Evolutionary conservation across 2,888 invertebrate genomes (phyloP), one percentile per base, ranked within the genome.

Genomic region (Diaperis boleti): DNA sequence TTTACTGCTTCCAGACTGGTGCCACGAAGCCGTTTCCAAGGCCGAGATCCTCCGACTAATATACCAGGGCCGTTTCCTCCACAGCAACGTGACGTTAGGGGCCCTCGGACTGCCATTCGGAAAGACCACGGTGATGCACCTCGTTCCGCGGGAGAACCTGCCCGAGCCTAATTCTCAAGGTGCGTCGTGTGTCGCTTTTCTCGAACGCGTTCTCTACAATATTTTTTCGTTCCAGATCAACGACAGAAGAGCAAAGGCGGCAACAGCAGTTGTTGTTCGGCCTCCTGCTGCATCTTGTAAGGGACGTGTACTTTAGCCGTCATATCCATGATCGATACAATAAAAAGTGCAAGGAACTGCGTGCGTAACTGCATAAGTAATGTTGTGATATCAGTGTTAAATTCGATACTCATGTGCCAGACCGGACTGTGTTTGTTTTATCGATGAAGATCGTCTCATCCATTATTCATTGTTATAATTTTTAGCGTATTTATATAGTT

Each of bases 71-170:
- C 91, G 99, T 79, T 99, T 98, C 88, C 88, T 98, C 81, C 98
- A 98, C 87, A 98, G 98, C 86, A 98, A 97, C 84, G 98, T 98
- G 81, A 98, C 97, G 79, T 88, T 98, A 82, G 96, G 96, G 82
- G 98, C 98, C 78, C 89, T 99, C 79, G 96, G 97, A 80, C 89
- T 99, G 83, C 95, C 96, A 71, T 89, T 94, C 76, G 98, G 98
- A 75, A 97, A 96, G 85, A 98, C 98, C 79, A 97, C 98, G 81
- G 98, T 99, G 82, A 99, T 99, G 98, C 99, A 99, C 87, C 91
- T 99, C 79, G 98, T 99, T 83, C 97, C 98, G 75, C 89, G 98
- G 85, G 99, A 99, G 85, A 98, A 96, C 84, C 87, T 99, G 83
- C 98, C 98, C 78, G 98, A 98, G 87, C 98, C 98, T 78, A 98